A percentile compares a stretch with the other conserved stretches of the same genome.
Evolutionary conservation across 2,113 vertebrate species (phyloP).

Genomic region (Drymodes brunneopygia): DNA sequence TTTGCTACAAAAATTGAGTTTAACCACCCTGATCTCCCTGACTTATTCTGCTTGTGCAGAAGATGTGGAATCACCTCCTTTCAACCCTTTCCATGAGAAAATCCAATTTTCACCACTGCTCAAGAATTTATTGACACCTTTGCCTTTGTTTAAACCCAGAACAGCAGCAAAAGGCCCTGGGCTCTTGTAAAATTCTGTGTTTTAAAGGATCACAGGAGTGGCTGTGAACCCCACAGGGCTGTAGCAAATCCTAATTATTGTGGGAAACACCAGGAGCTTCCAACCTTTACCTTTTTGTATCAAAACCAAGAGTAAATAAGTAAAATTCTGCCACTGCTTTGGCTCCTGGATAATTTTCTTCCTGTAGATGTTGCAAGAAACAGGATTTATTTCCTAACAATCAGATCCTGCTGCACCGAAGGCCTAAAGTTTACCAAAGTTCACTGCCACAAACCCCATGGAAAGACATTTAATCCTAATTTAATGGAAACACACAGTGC

Average conservation of each 20-base stretch:
- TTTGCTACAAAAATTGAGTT: fast-evolving
- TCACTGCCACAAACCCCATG: fast-evolving
- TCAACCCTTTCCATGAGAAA: neutral
- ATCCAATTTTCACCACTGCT: neutral
- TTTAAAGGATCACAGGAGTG: neutral
- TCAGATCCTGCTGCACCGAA: neutral
- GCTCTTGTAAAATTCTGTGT: neutral
- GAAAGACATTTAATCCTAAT: neutral
- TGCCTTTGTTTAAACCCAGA: neutral
- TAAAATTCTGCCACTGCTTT: neutral
- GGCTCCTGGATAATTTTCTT: neutral
- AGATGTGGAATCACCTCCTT: neutral
- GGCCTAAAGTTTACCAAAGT: fast-evolving
- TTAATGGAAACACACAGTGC: neutral
- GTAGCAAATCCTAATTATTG: neutral
- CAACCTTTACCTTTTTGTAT: neutral
- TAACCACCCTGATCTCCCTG: neutral
- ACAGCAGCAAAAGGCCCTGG: neutral
- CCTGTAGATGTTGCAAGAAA: neutral
- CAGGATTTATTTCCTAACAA: neutral
- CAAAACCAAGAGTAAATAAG: neutral
- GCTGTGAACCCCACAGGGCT: neutral
- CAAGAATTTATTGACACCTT: neutral
- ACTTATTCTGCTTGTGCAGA: neutral
- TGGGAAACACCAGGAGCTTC: neutral